Base-by-base conservation (phyloP, 2,797 vertebrate genomes). In the Astyanax mexicanus region DNA sequence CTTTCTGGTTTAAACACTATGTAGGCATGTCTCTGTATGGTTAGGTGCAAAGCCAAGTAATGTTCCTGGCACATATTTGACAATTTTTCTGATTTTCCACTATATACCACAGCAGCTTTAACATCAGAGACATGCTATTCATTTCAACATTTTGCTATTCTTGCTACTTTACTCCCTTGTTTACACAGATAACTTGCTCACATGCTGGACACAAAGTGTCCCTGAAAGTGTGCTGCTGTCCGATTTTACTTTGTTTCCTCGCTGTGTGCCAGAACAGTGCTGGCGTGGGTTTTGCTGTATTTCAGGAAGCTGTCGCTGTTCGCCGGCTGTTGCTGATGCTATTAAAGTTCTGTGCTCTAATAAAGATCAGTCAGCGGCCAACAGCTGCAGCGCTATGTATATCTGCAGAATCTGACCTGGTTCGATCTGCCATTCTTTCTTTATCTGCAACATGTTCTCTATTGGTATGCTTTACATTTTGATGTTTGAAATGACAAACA, bases 1-100 rank as follows among this genome's bases (percentile, higher is more conserved):
- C 27, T 62, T 38, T 65, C 66, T 74, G 27, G 13, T 42, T 60
- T 73, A 80, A 73, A 75, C 72, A 70, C 71, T 37, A 68, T 47
- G n/a, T 64, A 78, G 6, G 23, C 70, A 69, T 68, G 38, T 76
- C 61, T 70, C 67, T 72, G 29, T 32, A 32, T 32, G 61, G 68
- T 78, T 78, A 61, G 42, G 55, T 60, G 44, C 17, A 12, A 11
- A 42, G 42, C 21, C 52, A 49, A 67, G 42, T 45, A 25, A 42
- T 12, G 1, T 80, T 68, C 38, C 49, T 52, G 19, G 15, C 32
- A 38, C 32, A 29, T 1, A 51, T 69, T 37, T 32, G 32, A 60
- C 23, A n/a, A n/a, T n/a, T n/a, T n/a, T n/a, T n/a, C n/a, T 35
- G 1, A 7, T 29, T 66, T 57, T 57, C 32, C 29, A 57, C 4